phyloP scores from a whole-genome alignment of 2,888 invertebrate genomes.

The Hyppa rectilinea region DNA sequence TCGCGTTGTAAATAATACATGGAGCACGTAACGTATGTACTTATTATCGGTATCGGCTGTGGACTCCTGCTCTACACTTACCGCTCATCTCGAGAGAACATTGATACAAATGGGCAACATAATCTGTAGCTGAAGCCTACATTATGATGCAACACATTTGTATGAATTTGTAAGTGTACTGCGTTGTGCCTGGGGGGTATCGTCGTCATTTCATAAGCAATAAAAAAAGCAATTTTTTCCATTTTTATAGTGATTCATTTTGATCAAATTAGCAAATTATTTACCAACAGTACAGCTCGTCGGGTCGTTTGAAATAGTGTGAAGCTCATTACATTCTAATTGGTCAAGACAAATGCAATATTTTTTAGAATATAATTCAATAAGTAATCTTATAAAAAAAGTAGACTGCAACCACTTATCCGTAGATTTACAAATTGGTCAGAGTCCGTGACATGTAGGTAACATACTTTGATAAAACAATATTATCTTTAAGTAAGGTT shows the following conservation, averaged over 20 bases:
- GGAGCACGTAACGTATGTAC: constrained; percentile 30
- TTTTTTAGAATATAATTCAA: neutral
- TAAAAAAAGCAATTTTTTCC: constrained; percentile 28
- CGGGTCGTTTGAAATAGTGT: constrained; percentile 17
- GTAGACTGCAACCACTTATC: constrained; percentile 9
- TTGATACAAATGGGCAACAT: neutral
- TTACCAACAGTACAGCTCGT: constrained; percentile 13
- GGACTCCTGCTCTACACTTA: constrained; percentile 22
- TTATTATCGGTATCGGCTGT: constrained; percentile 51
- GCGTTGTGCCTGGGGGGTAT: constrained; percentile 24
- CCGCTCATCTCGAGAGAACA: neutral
- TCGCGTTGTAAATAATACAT: constrained; percentile 75
- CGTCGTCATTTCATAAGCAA: constrained; percentile 14
- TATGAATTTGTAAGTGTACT: constrained; percentile 15
- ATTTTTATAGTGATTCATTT: constrained; percentile 17
- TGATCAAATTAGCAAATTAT: constrained; percentile 15
- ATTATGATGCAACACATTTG: constrained; percentile 4
- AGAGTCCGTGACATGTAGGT: neutral
- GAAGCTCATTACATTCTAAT: constrained; percentile 3
- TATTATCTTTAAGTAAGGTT: constrained; percentile 30
- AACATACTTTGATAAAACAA: constrained; percentile 3
- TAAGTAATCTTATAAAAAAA: neutral
- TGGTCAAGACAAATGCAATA: neutral
- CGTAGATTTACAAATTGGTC: constrained; percentile 11
- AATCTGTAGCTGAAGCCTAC: neutral